These are phyloP conservation scores for Euclidia mi DNA, from an alignment of 2,888 invertebrate species.

Conservation along the genomic window DNA sequence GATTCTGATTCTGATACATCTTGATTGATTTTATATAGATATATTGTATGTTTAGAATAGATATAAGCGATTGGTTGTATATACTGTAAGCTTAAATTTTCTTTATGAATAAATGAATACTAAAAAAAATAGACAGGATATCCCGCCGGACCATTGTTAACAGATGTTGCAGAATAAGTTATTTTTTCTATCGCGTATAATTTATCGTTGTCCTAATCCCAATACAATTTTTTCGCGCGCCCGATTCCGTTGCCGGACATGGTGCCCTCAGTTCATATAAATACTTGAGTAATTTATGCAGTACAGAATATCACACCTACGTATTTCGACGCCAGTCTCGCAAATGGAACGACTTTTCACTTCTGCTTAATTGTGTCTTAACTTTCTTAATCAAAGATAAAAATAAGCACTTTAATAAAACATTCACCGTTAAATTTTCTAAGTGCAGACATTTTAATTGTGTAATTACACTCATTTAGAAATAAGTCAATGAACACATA, in stretches of 20 bases:
- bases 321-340: no score
- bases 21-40: no score
- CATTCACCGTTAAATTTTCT: neutral
- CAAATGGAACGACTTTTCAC: no score
- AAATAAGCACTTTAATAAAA: no score
- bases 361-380: no score
- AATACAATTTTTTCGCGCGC: conserved; percentile 62
- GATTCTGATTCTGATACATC: no score
- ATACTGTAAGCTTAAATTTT: no score
- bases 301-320: neutral
- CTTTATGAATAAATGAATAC: no score
- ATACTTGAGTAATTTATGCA: conserved; percentile 26
- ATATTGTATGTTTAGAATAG: no score
- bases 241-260: conserved; percentile 25
- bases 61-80: no score
- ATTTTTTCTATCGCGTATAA: conserved; percentile 68
- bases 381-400: no score
- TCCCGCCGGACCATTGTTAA: conserved; percentile 65
- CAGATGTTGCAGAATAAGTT: conserved; percentile 74
- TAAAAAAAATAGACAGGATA: conserved; percentile 55
- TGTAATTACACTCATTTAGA: conserved; percentile 7
- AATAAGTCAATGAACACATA: conserved; percentile 19
- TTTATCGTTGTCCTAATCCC: conserved; percentile 68
- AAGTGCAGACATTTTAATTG: neutral
- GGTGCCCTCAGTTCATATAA: conserved; percentile 24